Conservation (phyloP, 2,888 invertebrate species). For the Caenorhabditis sulstoni region DNA sequence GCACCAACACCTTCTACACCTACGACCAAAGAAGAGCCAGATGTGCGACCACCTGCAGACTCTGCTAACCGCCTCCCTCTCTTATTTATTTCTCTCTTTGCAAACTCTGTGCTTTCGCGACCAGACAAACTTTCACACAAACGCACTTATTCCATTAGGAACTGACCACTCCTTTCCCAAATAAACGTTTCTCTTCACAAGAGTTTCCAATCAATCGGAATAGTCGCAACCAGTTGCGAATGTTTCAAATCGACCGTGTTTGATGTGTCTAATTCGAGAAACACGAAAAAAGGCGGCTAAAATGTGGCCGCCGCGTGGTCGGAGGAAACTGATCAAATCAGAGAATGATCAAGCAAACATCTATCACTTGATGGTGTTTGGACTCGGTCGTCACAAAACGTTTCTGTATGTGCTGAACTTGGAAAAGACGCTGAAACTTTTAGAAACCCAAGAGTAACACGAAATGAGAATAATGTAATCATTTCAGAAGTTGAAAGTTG, state of each 20-base stretch:
- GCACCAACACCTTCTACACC: conserved; percentile 54
- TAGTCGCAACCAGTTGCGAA: background rate
- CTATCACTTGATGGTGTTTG: background rate
- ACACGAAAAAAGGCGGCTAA: background rate
- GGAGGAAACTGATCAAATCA: background rate
- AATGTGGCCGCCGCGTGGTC: conserved; percentile 14
- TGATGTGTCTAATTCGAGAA: background rate
- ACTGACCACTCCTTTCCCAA: conserved; percentile 39
- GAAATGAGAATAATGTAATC: too few relatives aligned
- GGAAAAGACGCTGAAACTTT: background rate
- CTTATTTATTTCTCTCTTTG: too few relatives aligned
- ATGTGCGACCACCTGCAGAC: conserved; percentile 52
- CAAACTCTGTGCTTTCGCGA: conserved; percentile 5
- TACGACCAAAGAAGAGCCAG: conserved; percentile 26
- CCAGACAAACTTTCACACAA: background rate
- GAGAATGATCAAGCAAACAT: conserved; percentile 4
- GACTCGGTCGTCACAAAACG: background rate
- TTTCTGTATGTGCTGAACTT: background rate
- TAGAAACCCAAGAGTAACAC: too few relatives aligned
- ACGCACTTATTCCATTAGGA: conserved; percentile 20
- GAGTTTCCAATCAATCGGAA: background rate
- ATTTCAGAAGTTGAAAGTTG: too few relatives aligned
- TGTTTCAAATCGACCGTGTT: background rate
- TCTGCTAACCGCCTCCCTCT: conserved; percentile 22
- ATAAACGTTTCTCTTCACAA: conserved; percentile 11